Evolutionary conservation across 2,797 vertebrate species (phyloP).

Genomic region (Miichthys miiuy): DNA sequence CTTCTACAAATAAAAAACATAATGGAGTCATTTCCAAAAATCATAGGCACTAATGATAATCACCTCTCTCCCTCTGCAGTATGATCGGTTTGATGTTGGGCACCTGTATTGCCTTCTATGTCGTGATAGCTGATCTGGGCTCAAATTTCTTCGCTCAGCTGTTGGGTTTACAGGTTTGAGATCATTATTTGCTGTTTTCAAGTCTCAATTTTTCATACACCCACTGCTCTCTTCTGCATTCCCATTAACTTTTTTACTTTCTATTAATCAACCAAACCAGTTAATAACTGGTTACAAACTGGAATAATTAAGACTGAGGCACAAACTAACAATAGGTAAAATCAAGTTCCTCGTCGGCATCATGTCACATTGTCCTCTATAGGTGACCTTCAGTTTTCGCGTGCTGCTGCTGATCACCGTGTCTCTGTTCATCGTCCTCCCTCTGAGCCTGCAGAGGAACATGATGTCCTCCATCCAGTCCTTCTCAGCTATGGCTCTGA

Average conservation of each 20-base stretch:
- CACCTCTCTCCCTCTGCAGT: slow-evolving; percentile 73
- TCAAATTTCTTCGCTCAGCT: slow-evolving; percentile 95
- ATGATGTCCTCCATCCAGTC: slow-evolving; percentile 99
- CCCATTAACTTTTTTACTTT: background rate
- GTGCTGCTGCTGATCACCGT: slow-evolving; percentile 91
- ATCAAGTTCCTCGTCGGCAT: no score
- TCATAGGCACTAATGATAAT: background rate
- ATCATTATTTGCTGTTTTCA: slow-evolving; percentile 8
- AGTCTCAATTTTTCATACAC: background rate
- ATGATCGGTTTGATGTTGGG: slow-evolving; percentile 99
- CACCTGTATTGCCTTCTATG: slow-evolving; percentile 98
- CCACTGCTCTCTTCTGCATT: background rate
- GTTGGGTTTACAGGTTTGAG: slow-evolving; percentile 91
- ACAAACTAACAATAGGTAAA: background rate
- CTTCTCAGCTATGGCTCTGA: slow-evolving; percentile 97
- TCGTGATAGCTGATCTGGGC: slow-evolving; percentile 97
- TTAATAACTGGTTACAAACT: background rate
- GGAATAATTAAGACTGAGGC: background rate
- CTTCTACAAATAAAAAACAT: background rate
- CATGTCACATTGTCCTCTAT: slow-evolving; percentile 19
- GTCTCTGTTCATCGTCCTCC: slow-evolving; percentile 95
- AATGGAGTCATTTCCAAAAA: background rate
- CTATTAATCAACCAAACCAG: background rate
- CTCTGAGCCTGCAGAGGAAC: slow-evolving; percentile 97
- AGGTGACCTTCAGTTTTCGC: slow-evolving; percentile 92